Conservation (phyloP, 2,797 vertebrate genomes). For the Spinus pinus region DNA sequence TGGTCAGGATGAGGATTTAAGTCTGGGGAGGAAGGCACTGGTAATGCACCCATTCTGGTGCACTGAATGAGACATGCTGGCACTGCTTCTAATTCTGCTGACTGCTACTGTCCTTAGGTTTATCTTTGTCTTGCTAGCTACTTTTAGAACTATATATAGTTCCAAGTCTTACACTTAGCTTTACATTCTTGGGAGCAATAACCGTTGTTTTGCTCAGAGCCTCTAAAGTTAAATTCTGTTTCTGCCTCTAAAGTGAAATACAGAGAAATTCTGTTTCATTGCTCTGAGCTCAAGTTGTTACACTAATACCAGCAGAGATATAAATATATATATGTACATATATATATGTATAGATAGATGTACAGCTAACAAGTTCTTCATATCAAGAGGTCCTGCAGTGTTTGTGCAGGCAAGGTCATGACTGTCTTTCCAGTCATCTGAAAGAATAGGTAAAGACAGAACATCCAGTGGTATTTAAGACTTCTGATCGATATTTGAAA, state of each 20-base stretch:
- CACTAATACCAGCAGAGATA: neutral
- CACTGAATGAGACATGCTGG: neutral
- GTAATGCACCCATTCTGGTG: neutral
- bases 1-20: neutral
- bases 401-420: neutral
- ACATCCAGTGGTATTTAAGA: neutral
- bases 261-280: neutral
- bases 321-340: neutral
- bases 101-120: neutral
- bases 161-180: neutral
- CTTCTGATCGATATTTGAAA: neutral
- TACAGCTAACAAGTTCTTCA: neutral
- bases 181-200: neutral
- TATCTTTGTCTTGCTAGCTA: neutral
- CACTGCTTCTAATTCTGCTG: conserved; percentile 22
- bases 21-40: neutral
- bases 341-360: neutral
- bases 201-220: neutral
- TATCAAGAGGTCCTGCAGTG: neutral
- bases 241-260: neutral
- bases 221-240: neutral
- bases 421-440: neutral
- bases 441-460: neutral
- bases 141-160: neutral
- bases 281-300: neutral